Conservation (phyloP, 2,113 vertebrate genomes). For the Ptilonorhynchus violaceus region DNA sequence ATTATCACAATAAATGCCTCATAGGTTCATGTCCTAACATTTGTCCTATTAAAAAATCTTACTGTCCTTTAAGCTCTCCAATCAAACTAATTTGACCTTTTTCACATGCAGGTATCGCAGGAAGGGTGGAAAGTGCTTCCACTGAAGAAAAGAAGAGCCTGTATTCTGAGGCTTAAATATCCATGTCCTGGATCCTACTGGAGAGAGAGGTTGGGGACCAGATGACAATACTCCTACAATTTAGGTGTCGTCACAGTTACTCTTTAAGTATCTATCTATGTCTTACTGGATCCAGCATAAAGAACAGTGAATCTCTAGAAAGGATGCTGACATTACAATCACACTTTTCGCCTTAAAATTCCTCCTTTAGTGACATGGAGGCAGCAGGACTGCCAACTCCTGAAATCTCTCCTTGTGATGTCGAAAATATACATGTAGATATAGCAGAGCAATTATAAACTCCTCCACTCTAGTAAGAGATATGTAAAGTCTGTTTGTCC, state of each 20-base stretch:
- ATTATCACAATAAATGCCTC: neutral
- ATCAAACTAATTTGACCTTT: neutral
- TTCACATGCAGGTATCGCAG: neutral
- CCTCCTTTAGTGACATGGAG: neutral
- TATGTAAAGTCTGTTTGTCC: neutral
- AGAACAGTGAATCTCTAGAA: neutral
- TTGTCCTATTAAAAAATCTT: neutral
- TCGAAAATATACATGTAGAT: neutral
- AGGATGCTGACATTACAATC: neutral
- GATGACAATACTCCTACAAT: neutral
- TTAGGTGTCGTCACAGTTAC: neutral
- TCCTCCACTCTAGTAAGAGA: neutral
- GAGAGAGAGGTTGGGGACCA: neutral
- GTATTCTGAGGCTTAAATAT: neutral
- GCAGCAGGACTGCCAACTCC: neutral
- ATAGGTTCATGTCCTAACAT: neutral
- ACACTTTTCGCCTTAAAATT: neutral
- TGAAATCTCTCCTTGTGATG: neutral
- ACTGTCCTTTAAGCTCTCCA: neutral
- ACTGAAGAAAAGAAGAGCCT: neutral
- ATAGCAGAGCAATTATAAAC: neutral
- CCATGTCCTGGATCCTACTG: neutral
- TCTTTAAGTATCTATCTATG: neutral
- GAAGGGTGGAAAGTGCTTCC: neutral
- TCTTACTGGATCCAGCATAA: neutral